These are phyloP conservation scores for Echeneis naucrates DNA, from an alignment of 2,797 vertebrate species.

Conservation along the genomic window DNA sequence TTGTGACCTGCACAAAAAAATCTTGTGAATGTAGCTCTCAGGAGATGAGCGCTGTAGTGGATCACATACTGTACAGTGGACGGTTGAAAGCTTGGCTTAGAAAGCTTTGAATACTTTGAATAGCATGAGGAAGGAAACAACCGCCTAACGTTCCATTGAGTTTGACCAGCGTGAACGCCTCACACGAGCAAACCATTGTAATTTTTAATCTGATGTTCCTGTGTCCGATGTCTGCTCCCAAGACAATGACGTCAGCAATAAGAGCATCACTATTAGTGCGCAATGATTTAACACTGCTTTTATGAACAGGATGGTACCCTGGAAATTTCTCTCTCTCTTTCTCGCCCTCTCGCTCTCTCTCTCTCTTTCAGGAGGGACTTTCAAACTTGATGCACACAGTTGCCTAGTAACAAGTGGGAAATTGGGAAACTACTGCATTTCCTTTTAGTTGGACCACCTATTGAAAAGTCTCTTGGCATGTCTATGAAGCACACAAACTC, in stretches of 20 bases:
- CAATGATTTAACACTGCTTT: no score
- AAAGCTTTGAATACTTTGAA: no score
- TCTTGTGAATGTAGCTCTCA: background rate
- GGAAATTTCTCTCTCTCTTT: constrained; percentile 28
- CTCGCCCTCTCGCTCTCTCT: constrained; percentile 21
- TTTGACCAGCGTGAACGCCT: no score
- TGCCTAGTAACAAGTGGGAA: constrained; percentile 46
- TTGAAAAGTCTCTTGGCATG: constrained; percentile 35
- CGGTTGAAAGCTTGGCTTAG: no score
- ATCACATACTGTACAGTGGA: background rate
- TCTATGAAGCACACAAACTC: constrained; percentile 47
- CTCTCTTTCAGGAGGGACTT: constrained; percentile 70
- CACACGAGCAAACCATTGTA: no score
- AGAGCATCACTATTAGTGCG: no score
- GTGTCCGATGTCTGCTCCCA: no score
- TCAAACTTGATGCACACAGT: constrained; percentile 58
- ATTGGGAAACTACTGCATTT: constrained; percentile 38
- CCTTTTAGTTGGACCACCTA: constrained; percentile 44
- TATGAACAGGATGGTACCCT: no score
- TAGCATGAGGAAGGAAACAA: no score
- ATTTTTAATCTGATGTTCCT: no score
- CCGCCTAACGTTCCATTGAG: no score
- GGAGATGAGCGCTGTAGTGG: background rate
- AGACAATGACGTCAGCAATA: no score
- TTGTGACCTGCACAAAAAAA: constrained; percentile 13